A percentile compares a stretch with the other conserved stretches of the same genome.
phyloP scores from a whole-genome alignment of 2,797 vertebrate genomes.

The Geotria australis region DNA sequence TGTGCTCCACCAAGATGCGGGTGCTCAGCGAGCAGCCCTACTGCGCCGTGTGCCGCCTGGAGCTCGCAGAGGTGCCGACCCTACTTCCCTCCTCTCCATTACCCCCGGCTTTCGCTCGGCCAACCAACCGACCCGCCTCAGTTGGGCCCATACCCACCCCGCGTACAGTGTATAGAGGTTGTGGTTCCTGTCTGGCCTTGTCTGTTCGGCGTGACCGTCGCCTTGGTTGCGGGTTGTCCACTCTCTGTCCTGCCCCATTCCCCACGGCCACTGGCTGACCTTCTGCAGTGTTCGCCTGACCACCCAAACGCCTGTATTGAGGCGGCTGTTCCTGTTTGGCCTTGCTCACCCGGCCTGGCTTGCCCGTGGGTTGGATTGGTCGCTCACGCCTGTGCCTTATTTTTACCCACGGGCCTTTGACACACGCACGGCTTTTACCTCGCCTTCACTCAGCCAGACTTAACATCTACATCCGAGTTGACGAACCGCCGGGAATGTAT shows the following conservation, averaged over 20 bases:
- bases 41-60: slow-evolving; percentile 90
- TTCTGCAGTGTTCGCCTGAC: background rate
- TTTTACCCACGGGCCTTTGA: background rate
- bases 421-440: background rate
- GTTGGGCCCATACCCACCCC: background rate
- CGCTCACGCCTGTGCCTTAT: background rate
- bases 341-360: background rate
- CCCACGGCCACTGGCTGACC: background rate
- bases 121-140: background rate
- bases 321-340: too few relatives aligned
- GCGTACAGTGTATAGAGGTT: too few relatives aligned
- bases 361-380: background rate
- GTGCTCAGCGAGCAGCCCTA: slow-evolving; percentile 80
- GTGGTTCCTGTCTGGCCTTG: too few relatives aligned
- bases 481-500: slow-evolving; percentile 1
- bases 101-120: background rate
- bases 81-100: background rate
- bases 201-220: too few relatives aligned
- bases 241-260: background rate
- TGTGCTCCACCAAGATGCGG: slow-evolving; percentile 90
- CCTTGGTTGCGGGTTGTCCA: background rate
- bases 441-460: background rate
- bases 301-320: background rate
- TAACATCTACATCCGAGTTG: background rate
- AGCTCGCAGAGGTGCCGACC: slow-evolving; percentile 50